phyloP scores from a whole-genome alignment of 2,888 invertebrate species.

The Synanthedon andrenaeformis region DNA sequence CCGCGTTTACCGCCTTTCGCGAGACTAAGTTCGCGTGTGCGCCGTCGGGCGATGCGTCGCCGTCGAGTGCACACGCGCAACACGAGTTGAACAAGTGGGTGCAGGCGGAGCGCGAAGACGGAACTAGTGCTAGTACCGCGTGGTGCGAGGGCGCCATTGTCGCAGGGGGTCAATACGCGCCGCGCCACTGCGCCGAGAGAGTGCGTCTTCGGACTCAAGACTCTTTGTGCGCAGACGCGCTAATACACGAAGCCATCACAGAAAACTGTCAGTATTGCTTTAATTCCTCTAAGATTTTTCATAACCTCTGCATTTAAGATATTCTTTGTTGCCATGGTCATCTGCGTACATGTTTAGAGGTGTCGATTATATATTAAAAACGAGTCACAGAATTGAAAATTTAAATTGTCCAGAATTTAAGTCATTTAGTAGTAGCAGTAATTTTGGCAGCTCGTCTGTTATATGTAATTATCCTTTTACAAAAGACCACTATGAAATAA shows the following conservation, averaged over 20 bases:
- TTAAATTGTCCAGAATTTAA: no score
- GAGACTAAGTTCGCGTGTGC: constrained; percentile 16
- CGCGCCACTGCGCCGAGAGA: background rate
- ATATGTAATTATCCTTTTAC: no score
- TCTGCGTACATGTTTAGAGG: no score
- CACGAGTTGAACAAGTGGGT: background rate
- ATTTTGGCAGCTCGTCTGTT: no score
- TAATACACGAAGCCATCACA: background rate
- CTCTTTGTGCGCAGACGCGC: background rate
- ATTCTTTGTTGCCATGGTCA: no score
- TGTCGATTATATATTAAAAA: no score
- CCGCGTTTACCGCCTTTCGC: constrained; percentile 27
- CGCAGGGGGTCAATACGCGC: background rate
- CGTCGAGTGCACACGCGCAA: background rate
- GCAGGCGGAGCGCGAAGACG: background rate
- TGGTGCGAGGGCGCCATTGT: constrained; percentile 22
- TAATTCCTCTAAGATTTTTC: no score
- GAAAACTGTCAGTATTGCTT: background rate
- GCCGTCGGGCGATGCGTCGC: background rate
- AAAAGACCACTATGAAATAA: no score
- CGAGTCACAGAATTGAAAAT: no score
- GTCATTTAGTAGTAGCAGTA: no score
- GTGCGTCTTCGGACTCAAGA: no score
- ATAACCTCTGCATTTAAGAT: no score
- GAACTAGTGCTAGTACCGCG: background rate